Evolutionary conservation across 2,113 vertebrate species (phyloP).

Genomic region (Semicossyphus pulcher): DNA sequence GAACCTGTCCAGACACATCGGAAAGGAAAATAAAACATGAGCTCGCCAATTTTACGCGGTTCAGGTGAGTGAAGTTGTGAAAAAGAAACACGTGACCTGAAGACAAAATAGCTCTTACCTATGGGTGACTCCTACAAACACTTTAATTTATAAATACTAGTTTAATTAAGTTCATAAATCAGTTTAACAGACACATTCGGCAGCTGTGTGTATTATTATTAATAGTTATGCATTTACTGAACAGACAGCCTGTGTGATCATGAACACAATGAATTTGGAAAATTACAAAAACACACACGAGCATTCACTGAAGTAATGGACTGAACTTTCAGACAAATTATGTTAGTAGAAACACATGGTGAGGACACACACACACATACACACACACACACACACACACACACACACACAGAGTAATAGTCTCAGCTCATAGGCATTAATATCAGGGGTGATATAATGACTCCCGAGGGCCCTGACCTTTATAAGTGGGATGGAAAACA

Average conservation of each 20-base stretch:
- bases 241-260: neutral
- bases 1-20: too few species aligned
- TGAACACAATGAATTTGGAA: neutral
- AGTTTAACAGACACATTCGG: too few species aligned
- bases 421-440: slow-evolving; percentile 58
- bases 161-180: too few species aligned
- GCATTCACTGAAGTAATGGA: slow-evolving; percentile 13
- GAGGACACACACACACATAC: slow-evolving; percentile 6
- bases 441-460: slow-evolving; percentile 70
- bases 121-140: too few species aligned
- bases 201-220: too few species aligned
- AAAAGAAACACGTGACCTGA: too few species aligned
- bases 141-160: too few species aligned
- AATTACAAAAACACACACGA: neutral
- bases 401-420: slow-evolving; percentile 36
- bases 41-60: too few species aligned
- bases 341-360: slow-evolving; percentile 42
- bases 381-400: slow-evolving; percentile 32
- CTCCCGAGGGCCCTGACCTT: slow-evolving; percentile 76
- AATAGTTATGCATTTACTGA: neutral
- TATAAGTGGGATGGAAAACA: slow-evolving; percentile 84
- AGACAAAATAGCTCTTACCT: too few species aligned
- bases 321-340: slow-evolving; percentile 23
- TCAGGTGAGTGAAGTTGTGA: too few species aligned
- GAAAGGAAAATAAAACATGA: too few species aligned